Evolutionary conservation across 2,113 vertebrate genomes (phyloP), one percentile per base, ranked within the genome.

Genomic region (Cariama cristata): DNA sequence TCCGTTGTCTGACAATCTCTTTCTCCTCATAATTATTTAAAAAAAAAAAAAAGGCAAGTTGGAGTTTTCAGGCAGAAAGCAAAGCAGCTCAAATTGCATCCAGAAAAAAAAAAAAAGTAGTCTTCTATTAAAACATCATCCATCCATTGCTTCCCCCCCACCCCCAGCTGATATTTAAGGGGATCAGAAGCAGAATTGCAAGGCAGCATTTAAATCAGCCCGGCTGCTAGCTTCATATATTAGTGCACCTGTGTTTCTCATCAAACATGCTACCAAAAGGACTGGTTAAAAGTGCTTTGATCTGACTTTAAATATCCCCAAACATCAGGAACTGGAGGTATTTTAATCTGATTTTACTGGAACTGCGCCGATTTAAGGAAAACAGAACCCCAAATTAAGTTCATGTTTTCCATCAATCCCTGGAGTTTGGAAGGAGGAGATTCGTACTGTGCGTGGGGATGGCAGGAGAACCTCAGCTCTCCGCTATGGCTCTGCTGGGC

Each of bases 271-370:
- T 97, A 97, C 97, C 97, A 97, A 97, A 97, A 97, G 91, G 75
- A 47, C 90, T 92, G 95, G 95, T 94, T 97, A 94, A 56, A 86
- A 92, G 86, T 11, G 77, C 97, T 98, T 98, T 98, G 97, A 97
- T 97, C 97, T 97, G 91, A 88, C 91, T 97, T 97, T 97, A 98
- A 98, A 97, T 97, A 97, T 96, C 93, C 85, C 97, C 91, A 91
- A 97, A 96, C 97, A 96, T 96, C 93, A 96, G 96, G 97, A 93
- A 97, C 97, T 97, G 91, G 88, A 97, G 97, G 97, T 81, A 97
- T 97, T 97, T 98, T 96, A 98, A 98, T 97, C 96, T 97, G 97
- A 97, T 98, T 98, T 97, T 97, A 97, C 97, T 98, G 96, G 96
- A 94, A 73, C 96, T 93, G 94, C 4, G 49, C 94, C 73, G 60